These are phyloP conservation scores for Metacarcinus magister DNA, from an alignment of 2,888 invertebrate genomes.

Conservation along the genomic window DNA sequence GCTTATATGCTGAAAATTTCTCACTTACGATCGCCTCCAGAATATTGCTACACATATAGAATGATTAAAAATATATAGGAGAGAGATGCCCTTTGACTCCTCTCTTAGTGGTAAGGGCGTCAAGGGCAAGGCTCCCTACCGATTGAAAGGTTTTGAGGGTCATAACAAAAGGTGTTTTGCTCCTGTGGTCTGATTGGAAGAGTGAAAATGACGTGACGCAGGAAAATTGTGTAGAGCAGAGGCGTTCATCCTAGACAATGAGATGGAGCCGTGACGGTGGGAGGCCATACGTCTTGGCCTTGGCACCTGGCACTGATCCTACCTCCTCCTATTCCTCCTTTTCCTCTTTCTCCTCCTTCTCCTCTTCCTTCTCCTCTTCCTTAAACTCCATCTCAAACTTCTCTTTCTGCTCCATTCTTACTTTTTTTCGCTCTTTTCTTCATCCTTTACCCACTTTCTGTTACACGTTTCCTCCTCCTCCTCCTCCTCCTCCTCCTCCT, in stretches of 20 bases:
- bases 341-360: background rate
- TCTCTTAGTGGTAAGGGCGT: background rate
- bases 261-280: background rate
- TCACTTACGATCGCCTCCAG: background rate
- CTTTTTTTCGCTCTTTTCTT: background rate
- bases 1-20: background rate
- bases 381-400: no score
- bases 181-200: background rate
- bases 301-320: background rate
- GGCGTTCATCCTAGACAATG: background rate
- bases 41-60: background rate
- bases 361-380: background rate
- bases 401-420: no score
- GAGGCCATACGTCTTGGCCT: background rate
- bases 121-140: background rate
- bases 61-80: background rate
- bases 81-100: no score
- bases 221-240: background rate
- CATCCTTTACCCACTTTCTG: background rate
- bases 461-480: background rate
- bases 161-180: background rate
- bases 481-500: background rate
- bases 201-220: background rate
- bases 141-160: background rate
- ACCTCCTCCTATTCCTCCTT: background rate